These are phyloP conservation scores for Cerastis leucographa DNA, from an alignment of 2,888 invertebrate species.

Conservation along the genomic window DNA sequence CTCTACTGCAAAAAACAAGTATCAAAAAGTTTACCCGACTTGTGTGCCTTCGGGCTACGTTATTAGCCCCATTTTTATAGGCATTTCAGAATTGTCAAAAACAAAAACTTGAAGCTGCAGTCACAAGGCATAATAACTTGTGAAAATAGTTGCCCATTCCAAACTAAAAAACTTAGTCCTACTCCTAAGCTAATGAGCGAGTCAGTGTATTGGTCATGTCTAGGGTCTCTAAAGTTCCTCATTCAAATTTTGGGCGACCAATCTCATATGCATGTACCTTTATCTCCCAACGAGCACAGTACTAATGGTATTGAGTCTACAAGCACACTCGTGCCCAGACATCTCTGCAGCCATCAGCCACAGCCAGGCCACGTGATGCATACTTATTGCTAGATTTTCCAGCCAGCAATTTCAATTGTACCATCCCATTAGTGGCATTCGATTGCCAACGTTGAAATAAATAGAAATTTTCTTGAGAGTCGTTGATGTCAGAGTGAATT, in stretches of 20 bases:
- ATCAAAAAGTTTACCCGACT: no score
- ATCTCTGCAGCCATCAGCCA: slow-evolving; percentile 84
- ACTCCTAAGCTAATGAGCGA: neutral
- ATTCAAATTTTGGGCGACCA: neutral
- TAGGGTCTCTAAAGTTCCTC: neutral
- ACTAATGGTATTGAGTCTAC: slow-evolving; percentile 74
- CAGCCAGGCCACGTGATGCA: slow-evolving; percentile 83
- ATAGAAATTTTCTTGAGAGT: slow-evolving; percentile 67
- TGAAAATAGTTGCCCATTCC: neutral
- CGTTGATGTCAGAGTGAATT: slow-evolving; percentile 5
- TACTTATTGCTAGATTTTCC: slow-evolving; percentile 89
- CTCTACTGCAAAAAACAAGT: no score
- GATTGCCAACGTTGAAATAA: slow-evolving; percentile 77
- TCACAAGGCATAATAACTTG: neutral
- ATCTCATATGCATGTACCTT: slow-evolving; percentile 47
- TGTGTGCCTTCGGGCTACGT: no score
- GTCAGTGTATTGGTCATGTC: neutral
- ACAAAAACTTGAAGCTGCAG: neutral
- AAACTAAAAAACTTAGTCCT: neutral
- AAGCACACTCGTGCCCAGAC: slow-evolving; percentile 74
- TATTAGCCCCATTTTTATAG: no score
- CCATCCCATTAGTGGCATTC: slow-evolving; percentile 84
- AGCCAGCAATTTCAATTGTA: slow-evolving; percentile 86
- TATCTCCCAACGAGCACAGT: slow-evolving; percentile 44
- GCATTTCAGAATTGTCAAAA: neutral